phyloP scores from a whole-genome alignment of 2,113 vertebrate genomes.

The Lanius ludovicianus region DNA sequence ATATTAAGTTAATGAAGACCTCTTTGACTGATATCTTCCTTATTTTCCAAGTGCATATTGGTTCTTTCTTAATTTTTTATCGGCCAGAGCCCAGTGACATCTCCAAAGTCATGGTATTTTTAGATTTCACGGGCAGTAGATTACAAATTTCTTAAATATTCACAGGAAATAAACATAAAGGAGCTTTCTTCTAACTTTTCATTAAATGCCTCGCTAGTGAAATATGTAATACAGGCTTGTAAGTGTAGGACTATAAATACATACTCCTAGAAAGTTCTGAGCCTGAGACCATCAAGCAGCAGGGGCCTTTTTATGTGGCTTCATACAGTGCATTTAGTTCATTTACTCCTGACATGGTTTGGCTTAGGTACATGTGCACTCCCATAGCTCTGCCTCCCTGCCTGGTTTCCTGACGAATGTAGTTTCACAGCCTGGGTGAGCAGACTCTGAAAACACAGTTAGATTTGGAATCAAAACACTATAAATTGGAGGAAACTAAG shows the following conservation, averaged over 20 bases:
- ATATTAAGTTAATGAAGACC: not conserved
- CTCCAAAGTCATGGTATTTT: not conserved
- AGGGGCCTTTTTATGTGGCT: constrained; percentile 37
- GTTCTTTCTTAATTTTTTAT: not conserved
- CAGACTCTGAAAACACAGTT: not conserved
- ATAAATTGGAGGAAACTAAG: not conserved
- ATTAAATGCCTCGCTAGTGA: not conserved
- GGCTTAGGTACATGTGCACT: not conserved
- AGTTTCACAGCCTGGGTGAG: not conserved
- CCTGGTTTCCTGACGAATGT: constrained; percentile 21
- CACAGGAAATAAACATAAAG: not conserved
- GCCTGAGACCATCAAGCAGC: constrained; percentile 26
- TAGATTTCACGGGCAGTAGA: not conserved
- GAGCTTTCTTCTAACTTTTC: not conserved
- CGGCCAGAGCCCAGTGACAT: not conserved
- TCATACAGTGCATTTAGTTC: not conserved
- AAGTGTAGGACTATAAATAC: constrained; percentile 39
- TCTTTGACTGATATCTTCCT: not conserved
- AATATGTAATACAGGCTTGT: not conserved
- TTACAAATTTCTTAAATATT: not conserved
- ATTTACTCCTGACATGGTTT: constrained; percentile 12
- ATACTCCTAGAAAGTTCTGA: constrained; percentile 24
- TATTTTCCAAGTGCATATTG: not conserved
- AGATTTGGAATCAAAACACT: constrained; percentile 11
- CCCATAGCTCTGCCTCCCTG: not conserved